Base-by-base conservation (phyloP, 2,113 vertebrate species). In the Hylia prasina region DNA sequence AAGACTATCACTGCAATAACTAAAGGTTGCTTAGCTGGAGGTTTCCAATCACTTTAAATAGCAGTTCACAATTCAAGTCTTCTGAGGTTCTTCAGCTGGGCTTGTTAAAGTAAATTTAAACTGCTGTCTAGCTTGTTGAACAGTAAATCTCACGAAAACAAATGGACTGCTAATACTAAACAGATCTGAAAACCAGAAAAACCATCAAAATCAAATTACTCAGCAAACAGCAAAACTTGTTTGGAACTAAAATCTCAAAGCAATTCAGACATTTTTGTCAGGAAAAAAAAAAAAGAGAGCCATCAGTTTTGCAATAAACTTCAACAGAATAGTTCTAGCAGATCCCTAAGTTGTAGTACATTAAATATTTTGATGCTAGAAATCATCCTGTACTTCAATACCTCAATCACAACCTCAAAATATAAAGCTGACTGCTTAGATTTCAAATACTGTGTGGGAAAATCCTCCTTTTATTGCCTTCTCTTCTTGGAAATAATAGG, bases 11-110 rank as follows among this genome's bases (percentile, higher is more conserved):
- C 23, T 39, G 12, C 2, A 6, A 87, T 33, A 73, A 42, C 8
- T 24, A 54, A 82, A 68, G 21, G 13, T 3, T 68, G 10, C 42
- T 54, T 18, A 63, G 24, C 2, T 68, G 22, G 30, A 65, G 21
- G 11, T 45, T 65, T 48, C 17, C n/a, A 19, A n/a, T 5, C 48
- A n/a, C 37, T 72, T 91, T 53, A 68, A 66, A 21, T 3, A 86
- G 30, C 42, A 68, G 4, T 12, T 58, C 0, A 0, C 0, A 0
- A 45, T 11, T 37, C 15, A 25, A 3, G 12, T 13, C 61, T 79
- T 75, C 73, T 10, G 31, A 85, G 50, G 16, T 33, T 89, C 30
- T 58, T 15, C 1, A 57, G 39, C 30, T 14, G 40, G 15, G 11
- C 39, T 84, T 64, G 8, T 27, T 66, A n/a, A 39, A 76, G n/a